Evolutionary conservation across 2,888 invertebrate genomes (phyloP), one percentile per base, ranked within the genome.

Genomic region (Autographa pulchrina): DNA sequence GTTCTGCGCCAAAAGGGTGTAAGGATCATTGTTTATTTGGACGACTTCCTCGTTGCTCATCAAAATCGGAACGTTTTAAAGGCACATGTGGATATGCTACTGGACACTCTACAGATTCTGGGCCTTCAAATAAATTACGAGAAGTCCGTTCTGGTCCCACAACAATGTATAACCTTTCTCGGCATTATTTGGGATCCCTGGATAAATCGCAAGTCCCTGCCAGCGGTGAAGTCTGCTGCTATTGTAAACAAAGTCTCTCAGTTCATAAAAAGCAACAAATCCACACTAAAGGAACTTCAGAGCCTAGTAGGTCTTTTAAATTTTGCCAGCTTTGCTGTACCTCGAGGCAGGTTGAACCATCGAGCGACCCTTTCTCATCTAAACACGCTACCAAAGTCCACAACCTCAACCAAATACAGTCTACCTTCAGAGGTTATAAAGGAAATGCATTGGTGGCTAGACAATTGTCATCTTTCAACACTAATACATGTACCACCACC

Each of bases 91-190:
- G n/a, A 35, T 18, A 16, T 38, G 14, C n/a, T 61, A 3, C 7
- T 61, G 18, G 9, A 61, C 18, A 31, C 16, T 8, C 32, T 61
- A 18, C 18, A 61, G 32, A 38, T 38, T 5, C 20, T 56, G 8
- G 54, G 54, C 0, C 81, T 78, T n/a, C 62, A 80, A 25, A 20
- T 41, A 20, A 65, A 64, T 56, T 64, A 14, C 56, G 78, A 83
- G 81, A 81, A 85, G 68, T 82, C 77, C 18, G 38, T 80, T 13
- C 32, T 80, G 25, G 77, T 20, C 11, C 68, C 61, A n/a, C 18
- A 18, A 38, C 81, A 35, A 77, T 77, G 20, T 32, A 76, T 58
- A 13, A 54, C 18, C 65, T 16, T 67, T 41, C 18, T 70, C 32
- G 64, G 41, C 41, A 1, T 63, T 35, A 8, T 72, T 1, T 58